Evolutionary conservation across 2,113 vertebrate genomes (phyloP).

Genomic region (Triplophysa tibetana): DNA sequence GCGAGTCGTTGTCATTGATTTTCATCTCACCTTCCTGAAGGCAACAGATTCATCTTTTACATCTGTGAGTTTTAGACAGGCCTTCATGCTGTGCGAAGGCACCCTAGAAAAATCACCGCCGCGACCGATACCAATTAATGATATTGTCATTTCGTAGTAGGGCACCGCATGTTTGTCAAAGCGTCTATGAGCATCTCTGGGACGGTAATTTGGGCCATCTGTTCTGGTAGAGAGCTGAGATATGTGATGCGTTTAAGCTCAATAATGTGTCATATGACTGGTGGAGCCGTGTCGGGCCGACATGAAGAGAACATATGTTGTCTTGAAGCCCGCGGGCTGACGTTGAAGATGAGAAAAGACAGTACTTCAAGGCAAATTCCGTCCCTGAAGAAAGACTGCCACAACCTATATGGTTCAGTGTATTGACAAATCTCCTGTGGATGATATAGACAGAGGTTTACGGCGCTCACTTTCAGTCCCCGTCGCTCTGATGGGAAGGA

Average conservation of each 20-base stretch:
- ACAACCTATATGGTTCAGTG: constrained; percentile 84
- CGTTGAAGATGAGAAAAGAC: constrained; percentile 97
- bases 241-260: constrained; percentile 78
- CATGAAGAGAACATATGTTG: constrained; percentile 98
- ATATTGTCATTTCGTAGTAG: constrained; percentile 87
- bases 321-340: constrained; percentile 94
- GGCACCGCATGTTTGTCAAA: constrained; percentile 81
- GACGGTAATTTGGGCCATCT: constrained; percentile 92
- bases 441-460: constrained; percentile 82
- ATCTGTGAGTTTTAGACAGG: constrained; percentile 79
- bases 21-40: constrained; percentile 80
- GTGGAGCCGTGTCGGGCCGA: constrained; percentile 90
- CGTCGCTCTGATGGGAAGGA: constrained; percentile 32
- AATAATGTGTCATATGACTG: constrained; percentile 66
- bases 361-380: constrained; percentile 96
- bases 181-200: constrained; percentile 80
- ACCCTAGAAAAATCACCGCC: constrained; percentile 78
- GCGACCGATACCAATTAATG: constrained; percentile 89
- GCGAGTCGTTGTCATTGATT: constrained; percentile 68
- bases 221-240: constrained; percentile 72
- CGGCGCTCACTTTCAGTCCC: constrained; percentile 46
- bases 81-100: constrained; percentile 79
- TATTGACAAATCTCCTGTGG: constrained; percentile 95
- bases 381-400: constrained; percentile 95
- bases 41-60: constrained; percentile 83